phyloP scores from a whole-genome alignment of 2,113 vertebrate genomes.

The Hipposideros armiger region DNA sequence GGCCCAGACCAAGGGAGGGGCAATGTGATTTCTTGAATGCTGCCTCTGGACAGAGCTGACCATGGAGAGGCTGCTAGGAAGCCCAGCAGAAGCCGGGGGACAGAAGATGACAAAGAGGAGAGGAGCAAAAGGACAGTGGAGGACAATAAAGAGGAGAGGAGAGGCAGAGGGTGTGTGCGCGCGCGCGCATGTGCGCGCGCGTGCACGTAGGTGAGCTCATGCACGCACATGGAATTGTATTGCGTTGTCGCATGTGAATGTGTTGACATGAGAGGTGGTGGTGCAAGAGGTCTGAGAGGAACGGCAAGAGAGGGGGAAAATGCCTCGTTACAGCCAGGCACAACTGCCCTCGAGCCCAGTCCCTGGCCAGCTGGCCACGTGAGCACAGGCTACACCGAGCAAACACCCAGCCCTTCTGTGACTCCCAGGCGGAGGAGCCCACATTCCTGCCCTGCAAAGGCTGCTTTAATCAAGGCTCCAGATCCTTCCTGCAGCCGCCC shows the following conservation, averaged over 20 bases:
- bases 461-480: conserved; percentile 88
- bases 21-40: conserved; percentile 10
- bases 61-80: neutral
- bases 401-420: conserved; percentile 70
- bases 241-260: neutral
- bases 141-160: neutral
- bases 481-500: conserved; percentile 87
- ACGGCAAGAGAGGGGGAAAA: neutral
- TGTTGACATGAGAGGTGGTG: neutral
- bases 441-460: conserved; percentile 82
- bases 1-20: neutral
- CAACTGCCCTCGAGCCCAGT: neutral
- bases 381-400: neutral
- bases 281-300: conserved; percentile 2
- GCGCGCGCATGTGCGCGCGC: no score
- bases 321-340: conserved; percentile 46
- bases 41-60: neutral
- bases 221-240: no score
- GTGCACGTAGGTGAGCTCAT: accelerated
- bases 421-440: conserved; percentile 76
- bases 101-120: neutral
- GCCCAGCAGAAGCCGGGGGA: neutral
- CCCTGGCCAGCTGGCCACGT: conserved; percentile 36
- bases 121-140: neutral
- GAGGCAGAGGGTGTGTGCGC: neutral